phyloP scores from a whole-genome alignment of 2,113 vertebrate species.

The Fukomys damarensis region DNA sequence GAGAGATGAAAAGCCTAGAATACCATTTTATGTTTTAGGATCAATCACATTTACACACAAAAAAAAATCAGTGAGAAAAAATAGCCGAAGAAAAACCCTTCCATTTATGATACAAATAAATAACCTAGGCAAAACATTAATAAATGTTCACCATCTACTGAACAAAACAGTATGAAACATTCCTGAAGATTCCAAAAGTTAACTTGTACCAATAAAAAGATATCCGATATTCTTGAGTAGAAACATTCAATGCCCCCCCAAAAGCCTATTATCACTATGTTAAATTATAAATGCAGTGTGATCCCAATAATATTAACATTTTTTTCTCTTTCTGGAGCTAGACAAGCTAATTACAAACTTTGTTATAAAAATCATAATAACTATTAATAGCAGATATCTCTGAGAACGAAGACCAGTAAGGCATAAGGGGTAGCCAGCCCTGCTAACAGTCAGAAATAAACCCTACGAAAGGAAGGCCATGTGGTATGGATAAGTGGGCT shows the following conservation, averaged over 20 bases:
- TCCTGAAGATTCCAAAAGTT: neutral
- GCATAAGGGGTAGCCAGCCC: neutral
- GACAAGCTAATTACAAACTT: neutral
- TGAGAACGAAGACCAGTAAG: neutral
- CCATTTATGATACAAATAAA: neutral
- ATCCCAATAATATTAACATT: neutral
- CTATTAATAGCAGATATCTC: neutral
- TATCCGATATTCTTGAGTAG: neutral
- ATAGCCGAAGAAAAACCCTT: neutral
- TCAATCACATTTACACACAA: neutral
- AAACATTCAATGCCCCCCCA: neutral
- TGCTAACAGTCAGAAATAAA: neutral
- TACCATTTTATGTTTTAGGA: neutral
- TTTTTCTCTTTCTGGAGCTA: neutral
- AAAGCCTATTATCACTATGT: neutral
- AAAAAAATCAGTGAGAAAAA: neutral
- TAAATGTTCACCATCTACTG: neutral
- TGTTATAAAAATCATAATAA: constrained; percentile 15
- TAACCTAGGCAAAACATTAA: neutral
- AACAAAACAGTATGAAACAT: neutral
- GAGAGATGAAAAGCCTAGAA: neutral
- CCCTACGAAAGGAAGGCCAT: neutral
- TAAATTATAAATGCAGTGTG: constrained; percentile 16
- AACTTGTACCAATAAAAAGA: neutral
- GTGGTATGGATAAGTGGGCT: neutral